Conservation (phyloP, 1,140 invertebrate genomes). For the Vanessa atalanta region DNA sequence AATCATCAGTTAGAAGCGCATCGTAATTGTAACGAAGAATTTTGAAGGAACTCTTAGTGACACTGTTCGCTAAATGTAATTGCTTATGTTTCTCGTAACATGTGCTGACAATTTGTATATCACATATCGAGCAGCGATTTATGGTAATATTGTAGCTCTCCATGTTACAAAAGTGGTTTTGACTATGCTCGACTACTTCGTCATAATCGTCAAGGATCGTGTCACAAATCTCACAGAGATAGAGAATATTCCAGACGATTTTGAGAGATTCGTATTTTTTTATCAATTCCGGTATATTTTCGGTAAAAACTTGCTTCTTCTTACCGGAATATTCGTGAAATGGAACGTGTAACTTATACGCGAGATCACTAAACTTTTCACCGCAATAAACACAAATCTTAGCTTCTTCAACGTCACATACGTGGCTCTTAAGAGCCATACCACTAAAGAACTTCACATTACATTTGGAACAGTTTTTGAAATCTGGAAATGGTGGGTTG, state of each 20-base stretch:
- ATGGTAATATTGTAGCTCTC: conserved; percentile 36
- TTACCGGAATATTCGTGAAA: conserved; percentile 37
- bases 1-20: conserved; percentile 30
- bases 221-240: conserved; percentile 38
- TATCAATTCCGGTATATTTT: conserved; percentile 35
- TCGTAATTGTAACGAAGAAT: conserved; percentile 42
- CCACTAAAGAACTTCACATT: conserved; percentile 30
- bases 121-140: conserved; percentile 26
- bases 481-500: conserved; percentile 34
- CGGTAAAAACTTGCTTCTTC: conserved; percentile 2
- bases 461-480: conserved; percentile 37
- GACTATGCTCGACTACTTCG: conserved; percentile 42
- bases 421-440: conserved; percentile 26
- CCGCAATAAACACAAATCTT: conserved; percentile 35
- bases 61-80: conserved; percentile 29
- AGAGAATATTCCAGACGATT: conserved; percentile 44
- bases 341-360: conserved; percentile 40
- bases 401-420: conserved; percentile 29
- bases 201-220: conserved; percentile 38
- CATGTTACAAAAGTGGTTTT: conserved; percentile 44
- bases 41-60: conserved; percentile 36
- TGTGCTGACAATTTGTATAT: conserved; percentile 31
- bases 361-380: conserved; percentile 40
- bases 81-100: conserved; percentile 33
- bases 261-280: conserved; percentile 38